Evolutionary conservation across 2,888 invertebrate species (phyloP).

Genomic region (Lamellibrachia satsuma): DNA sequence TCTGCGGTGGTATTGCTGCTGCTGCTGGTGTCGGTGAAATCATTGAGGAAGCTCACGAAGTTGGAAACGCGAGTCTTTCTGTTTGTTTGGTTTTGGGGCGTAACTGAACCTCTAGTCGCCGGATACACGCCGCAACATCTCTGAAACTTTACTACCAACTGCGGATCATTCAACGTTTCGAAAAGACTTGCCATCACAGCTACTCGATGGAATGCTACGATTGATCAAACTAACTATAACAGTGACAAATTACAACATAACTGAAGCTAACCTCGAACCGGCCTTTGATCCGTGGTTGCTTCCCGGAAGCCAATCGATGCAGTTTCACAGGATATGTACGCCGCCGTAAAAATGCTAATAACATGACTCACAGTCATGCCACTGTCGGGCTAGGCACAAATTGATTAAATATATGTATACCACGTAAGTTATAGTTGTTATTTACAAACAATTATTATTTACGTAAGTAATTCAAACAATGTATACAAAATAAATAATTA

Average conservation of each 20-base stretch:
- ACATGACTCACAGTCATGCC: neutral
- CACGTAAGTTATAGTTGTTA: neutral
- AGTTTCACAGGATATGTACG: neutral
- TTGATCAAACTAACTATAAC: neutral
- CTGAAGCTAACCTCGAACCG: neutral
- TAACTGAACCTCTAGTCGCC: neutral
- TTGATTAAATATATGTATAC: neutral
- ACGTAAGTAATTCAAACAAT: too few relatives aligned
- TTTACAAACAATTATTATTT: too few relatives aligned
- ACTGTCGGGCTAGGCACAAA: too few relatives aligned
- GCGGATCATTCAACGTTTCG: conserved; percentile 65
- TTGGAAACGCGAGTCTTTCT: conserved; percentile 3
- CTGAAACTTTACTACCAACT: conserved; percentile 81
- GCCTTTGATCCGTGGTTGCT: conserved; percentile 8
- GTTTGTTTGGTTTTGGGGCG: conserved; percentile 1
- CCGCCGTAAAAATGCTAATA: neutral
- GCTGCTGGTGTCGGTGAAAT: neutral
- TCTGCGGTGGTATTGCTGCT: neutral
- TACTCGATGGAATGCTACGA: neutral
- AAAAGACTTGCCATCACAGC: conserved; percentile 20
- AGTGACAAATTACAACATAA: conserved; percentile 1
- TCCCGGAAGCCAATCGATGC: neutral
- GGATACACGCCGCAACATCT: conserved; percentile 78
- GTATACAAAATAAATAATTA: too few relatives aligned
- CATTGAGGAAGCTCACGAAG: neutral